phyloP scores from a whole-genome alignment of 1,140 invertebrate genomes.

The Brachionus plicatilis region DNA sequence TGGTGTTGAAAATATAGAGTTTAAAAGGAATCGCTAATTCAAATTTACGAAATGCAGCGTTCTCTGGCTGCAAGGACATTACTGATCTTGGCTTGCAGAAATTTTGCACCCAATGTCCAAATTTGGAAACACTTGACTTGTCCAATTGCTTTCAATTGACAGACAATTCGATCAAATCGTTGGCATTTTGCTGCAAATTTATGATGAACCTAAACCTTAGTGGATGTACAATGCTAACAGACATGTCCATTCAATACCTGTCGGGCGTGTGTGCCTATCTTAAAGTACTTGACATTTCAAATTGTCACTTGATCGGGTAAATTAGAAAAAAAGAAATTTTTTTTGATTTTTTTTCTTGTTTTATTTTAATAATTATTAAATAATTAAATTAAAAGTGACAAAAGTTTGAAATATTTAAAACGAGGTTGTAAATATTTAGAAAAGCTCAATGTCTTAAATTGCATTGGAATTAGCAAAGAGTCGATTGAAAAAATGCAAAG shows the following conservation, averaged over 20 bases:
- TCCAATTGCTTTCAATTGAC: slow-evolving; percentile 55
- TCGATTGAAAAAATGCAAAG: slow-evolving; percentile 26
- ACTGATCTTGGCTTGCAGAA: slow-evolving; percentile 56
- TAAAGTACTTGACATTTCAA: slow-evolving; percentile 51
- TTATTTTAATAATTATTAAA: not conserved
- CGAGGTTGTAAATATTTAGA: slow-evolving; percentile 53
- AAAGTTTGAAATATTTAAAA: slow-evolving; percentile 53
- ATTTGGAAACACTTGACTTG: slow-evolving; percentile 53
- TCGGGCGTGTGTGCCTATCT: slow-evolving; percentile 56
- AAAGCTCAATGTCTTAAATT: slow-evolving; percentile 50
- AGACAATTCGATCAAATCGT: slow-evolving; percentile 56
- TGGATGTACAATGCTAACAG: slow-evolving; percentile 54
- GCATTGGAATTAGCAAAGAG: slow-evolving; percentile 46
- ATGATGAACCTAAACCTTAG: slow-evolving; percentile 51
- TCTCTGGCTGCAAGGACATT: slow-evolving; percentile 47
- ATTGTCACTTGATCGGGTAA: slow-evolving; percentile 53
- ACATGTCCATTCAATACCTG: slow-evolving; percentile 55
- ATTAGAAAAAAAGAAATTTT: slow-evolving; percentile 19
- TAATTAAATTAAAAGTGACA: slow-evolving; percentile 50
- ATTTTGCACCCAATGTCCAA: slow-evolving; percentile 54
- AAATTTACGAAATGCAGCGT: not conserved
- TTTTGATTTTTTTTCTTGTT: not conserved
- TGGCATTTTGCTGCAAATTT: slow-evolving; percentile 56
- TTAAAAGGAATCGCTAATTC: slow-evolving; percentile 30
- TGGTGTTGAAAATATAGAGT: slow-evolving; percentile 1